Percentiles rank a stretch among this genome's conserved stretches.
These are phyloP conservation scores for Cryptotermes secundus DNA, from an alignment of 1,140 invertebrate genomes.

Conservation along the genomic window DNA sequence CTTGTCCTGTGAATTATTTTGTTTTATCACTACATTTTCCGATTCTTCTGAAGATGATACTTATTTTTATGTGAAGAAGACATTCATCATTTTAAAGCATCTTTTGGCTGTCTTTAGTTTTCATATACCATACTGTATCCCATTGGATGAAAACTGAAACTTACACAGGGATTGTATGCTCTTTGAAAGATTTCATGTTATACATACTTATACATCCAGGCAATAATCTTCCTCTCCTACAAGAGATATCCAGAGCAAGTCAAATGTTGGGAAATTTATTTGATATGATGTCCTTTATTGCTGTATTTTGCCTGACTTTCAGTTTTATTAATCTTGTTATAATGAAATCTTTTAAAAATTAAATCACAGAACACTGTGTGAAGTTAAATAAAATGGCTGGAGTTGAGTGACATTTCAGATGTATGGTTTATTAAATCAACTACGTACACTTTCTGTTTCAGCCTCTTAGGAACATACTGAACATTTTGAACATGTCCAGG, in stretches of 20 bases:
- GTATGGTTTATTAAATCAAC: background rate
- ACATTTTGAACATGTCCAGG: too few relatives aligned
- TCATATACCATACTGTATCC: too few relatives aligned
- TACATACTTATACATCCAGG: background rate
- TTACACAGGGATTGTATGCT: background rate
- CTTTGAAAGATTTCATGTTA: background rate
- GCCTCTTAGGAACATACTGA: too few relatives aligned
- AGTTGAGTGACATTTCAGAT: slow-evolving; percentile 13
- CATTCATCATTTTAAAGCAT: too few relatives aligned
- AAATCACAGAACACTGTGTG: background rate
- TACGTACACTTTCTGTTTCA: background rate
- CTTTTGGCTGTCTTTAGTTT: too few relatives aligned
- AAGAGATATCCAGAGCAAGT: background rate
- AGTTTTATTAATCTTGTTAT: background rate
- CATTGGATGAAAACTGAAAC: too few relatives aligned
- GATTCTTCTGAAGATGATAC: too few relatives aligned
- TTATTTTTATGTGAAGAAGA: too few relatives aligned
- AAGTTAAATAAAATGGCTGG: slow-evolving; percentile 20
- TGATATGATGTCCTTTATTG: background rate
- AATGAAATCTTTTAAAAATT: background rate
- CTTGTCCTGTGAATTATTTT: too few relatives aligned
- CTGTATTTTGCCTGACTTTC: background rate
- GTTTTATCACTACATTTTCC: too few relatives aligned
- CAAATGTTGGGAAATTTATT: background rate
- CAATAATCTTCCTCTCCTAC: background rate